Base-by-base conservation (phyloP, 1,140 invertebrate genomes). In the Drosophila lini region DNA sequence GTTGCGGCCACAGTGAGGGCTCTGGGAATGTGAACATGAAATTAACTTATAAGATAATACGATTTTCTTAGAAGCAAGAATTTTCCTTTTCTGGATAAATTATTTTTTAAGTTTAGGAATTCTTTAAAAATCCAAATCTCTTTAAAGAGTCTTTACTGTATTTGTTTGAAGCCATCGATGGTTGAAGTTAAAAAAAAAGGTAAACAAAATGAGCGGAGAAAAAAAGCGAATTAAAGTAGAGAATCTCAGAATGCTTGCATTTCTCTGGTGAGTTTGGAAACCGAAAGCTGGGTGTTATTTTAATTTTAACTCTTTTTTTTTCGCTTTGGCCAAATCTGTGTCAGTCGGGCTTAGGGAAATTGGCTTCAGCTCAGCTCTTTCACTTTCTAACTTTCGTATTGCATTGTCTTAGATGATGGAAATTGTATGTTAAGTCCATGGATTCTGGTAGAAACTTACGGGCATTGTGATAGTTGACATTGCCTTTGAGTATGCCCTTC, bases 381-480 rank as follows among this genome's bases (percentile, higher is more conserved):
- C 59, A 52, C 38, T 70, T 47, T 82, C 61, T 65, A 36, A 47
- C 25, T 58, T 50, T 77, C 31, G 52, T 32, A 38, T 40, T n/a
- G 55, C 32, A 53, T 53, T 53, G 50, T 53, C 22, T 36, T 8
- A 36, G 32, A 13, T 5, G 32, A 55, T 55, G 52, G 19, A 55
- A 55, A 55, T 55, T 55, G 48, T 44, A 6, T 28, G 11, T 47
- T 10, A 2, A 25, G 22, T 31, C n/a, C 42, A 1, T 32, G 36
- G 13, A 47, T 56, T 58, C 45, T 45, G 11, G 16, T 32, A n/a
- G n/a, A 10, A 94, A 97, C 96, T 93, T 97, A 97, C 96, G 96
- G 94, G 96, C 96, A 95, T 97, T 97, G 92, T 97, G 96, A 93
- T 97, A 97, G 93, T 96, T 96, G 91, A 97, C 96, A 79, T 96